phyloP scores from a whole-genome alignment of 1,140 invertebrate genomes.

The Conopomorpha cramerella region DNA sequence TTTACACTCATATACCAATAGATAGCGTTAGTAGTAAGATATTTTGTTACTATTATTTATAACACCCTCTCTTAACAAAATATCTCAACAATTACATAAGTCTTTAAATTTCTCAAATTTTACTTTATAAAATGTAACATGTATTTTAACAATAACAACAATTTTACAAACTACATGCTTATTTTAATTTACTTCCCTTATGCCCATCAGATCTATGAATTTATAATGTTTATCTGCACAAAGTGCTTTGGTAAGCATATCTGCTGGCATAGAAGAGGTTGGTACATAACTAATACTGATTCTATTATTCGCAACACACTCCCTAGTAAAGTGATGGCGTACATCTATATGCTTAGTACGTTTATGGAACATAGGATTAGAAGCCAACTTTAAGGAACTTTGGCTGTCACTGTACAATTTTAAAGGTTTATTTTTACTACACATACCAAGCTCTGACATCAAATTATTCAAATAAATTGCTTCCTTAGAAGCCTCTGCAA shows the following conservation, averaged over 20 bases:
- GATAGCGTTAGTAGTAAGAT: too few relatives aligned
- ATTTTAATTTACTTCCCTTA: too few relatives aligned
- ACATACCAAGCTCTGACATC: conserved; percentile 4
- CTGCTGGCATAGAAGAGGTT: conserved; percentile 6
- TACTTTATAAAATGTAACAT: too few relatives aligned
- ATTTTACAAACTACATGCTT: too few relatives aligned
- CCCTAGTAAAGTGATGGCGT: conserved; percentile 7
- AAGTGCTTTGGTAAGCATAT: conserved; percentile 8
- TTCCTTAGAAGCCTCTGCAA: conserved; percentile 13
- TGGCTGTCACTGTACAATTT: conserved; percentile 9
- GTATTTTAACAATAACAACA: too few relatives aligned
- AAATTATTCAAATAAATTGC: conserved; percentile 8
- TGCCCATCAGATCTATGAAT: too few relatives aligned
- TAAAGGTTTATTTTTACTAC: conserved; percentile 5
- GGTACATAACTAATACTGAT: conserved; percentile 4
- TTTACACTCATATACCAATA: conserved; percentile 2
- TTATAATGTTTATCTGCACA: conserved; percentile 2
- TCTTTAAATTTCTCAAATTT: too few relatives aligned
- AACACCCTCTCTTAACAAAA: too few relatives aligned
- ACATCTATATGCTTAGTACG: conserved; percentile 11
- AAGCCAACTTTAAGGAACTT: conserved; percentile 5
- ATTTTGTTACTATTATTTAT: too few relatives aligned
- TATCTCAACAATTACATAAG: too few relatives aligned
- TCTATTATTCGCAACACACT: background rate
- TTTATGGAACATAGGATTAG: conserved; percentile 5